Evolutionary conservation across 2,113 vertebrate species (phyloP).

Genomic region (Pelecanoides urinatrix): DNA sequence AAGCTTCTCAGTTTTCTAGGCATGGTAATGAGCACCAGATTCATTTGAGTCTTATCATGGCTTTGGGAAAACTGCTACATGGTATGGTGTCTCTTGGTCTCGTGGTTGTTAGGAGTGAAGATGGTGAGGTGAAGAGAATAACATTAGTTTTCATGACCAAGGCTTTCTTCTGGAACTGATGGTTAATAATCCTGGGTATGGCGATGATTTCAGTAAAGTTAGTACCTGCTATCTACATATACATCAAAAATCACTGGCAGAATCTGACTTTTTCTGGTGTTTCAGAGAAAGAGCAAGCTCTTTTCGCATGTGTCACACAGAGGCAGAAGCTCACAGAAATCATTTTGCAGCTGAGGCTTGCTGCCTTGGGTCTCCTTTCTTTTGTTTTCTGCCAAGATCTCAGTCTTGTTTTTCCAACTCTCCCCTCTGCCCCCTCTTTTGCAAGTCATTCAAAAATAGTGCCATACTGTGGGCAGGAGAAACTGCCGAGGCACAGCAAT

Average conservation of each 20-base stretch:
- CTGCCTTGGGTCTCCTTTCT: neutral
- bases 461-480: neutral
- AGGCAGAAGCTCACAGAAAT: neutral
- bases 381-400: neutral
- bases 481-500: neutral
- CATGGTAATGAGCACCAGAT: neutral
- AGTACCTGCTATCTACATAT: neutral
- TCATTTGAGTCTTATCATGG: neutral
- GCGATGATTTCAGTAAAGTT: neutral
- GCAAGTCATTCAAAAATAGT: neutral
- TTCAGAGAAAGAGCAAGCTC: neutral
- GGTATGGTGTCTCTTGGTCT: neutral
- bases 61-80: neutral
- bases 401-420: neutral
- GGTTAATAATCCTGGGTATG: neutral
- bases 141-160: neutral
- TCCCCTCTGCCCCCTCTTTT: neutral
- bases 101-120: neutral
- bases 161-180: neutral
- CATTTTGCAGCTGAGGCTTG: neutral
- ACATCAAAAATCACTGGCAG: neutral
- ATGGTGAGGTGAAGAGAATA: neutral
- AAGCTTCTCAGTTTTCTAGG: neutral
- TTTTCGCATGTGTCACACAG: neutral
- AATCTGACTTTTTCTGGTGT: neutral